phyloP scores from a whole-genome alignment of 2,888 invertebrate genomes.

The Temnothorax rugatulus region DNA sequence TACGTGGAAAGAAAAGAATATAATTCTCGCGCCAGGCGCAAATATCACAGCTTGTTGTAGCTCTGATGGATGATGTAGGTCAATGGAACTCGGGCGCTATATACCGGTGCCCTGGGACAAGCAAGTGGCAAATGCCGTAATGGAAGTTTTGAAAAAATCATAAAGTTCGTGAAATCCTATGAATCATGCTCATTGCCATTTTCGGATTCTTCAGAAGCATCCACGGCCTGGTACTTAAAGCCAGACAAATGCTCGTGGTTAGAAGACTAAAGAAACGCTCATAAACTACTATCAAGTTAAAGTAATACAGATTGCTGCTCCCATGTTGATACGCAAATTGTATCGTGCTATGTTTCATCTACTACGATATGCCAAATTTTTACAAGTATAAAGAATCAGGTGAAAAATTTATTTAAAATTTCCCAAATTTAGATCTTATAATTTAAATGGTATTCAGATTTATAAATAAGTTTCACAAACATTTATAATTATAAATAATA shows the following conservation, averaged over 20 bases:
- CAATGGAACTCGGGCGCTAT: slow-evolving; percentile 2
- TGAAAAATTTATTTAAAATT: not conserved
- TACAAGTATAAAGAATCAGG: not conserved
- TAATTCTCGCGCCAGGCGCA: not conserved
- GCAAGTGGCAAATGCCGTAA: not conserved
- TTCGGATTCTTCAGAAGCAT: slow-evolving; percentile 18
- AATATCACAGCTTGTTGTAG: not conserved
- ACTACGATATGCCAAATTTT: not conserved
- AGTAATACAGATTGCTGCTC: slow-evolving; percentile 4
- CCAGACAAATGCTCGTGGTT: slow-evolving; percentile 6
- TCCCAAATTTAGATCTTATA: not conserved
- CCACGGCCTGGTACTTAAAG: not conserved
- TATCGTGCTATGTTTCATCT: not conserved
- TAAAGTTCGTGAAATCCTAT: slow-evolving; percentile 14
- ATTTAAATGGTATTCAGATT: not conserved
- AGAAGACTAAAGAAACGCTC: not conserved
- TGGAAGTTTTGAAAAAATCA: not conserved
- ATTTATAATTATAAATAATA: not conserved
- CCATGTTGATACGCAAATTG: slow-evolving; percentile 9
- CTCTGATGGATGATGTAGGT: slow-evolving; percentile 26
- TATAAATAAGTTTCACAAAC: not conserved
- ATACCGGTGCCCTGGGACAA: not conserved
- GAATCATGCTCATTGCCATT: slow-evolving; percentile 8
- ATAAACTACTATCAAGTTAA: slow-evolving; percentile 20
- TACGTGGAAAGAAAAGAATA: not conserved